Conservation (phyloP, 2,113 vertebrate species). For the Sorex araneus region DNA sequence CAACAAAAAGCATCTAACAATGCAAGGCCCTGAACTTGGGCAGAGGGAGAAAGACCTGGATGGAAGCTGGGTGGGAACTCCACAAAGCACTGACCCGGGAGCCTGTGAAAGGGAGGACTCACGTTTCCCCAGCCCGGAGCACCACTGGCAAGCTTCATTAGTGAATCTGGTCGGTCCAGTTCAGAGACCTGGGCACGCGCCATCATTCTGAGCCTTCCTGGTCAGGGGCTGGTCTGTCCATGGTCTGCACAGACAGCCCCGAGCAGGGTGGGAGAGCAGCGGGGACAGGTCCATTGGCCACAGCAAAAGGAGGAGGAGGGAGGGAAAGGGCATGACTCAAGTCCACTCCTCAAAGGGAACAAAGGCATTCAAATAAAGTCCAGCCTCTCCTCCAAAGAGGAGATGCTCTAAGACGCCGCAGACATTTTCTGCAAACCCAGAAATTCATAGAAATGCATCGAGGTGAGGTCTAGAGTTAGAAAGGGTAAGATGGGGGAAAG, state of each 20-base stretch:
- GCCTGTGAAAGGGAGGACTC: not conserved
- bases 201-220: not conserved
- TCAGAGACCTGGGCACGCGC: not conserved
- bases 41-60: not conserved
- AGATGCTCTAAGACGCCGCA: not conserved
- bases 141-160: not conserved
- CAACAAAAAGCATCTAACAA: slow-evolving; percentile 57
- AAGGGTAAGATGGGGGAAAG: not conserved
- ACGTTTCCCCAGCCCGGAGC: not conserved
- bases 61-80: not conserved
- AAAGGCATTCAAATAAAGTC: slow-evolving; percentile 43
- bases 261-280: not conserved
- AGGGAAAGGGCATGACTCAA: not conserved
- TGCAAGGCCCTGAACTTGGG: slow-evolving; percentile 8
- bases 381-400: not conserved
- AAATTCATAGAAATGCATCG: not conserved
- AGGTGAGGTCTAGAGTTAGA: not conserved
- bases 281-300: not conserved
- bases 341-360: not conserved
- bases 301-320: not conserved
- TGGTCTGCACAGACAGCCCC: not conserved
- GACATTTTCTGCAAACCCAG: not conserved
- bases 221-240: not conserved
- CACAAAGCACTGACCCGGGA: not conserved
- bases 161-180: not conserved